Evolutionary conservation across 2,888 invertebrate species (phyloP), one percentile per base, ranked within the genome.

Genomic region (Hipparchia semele): DNA sequence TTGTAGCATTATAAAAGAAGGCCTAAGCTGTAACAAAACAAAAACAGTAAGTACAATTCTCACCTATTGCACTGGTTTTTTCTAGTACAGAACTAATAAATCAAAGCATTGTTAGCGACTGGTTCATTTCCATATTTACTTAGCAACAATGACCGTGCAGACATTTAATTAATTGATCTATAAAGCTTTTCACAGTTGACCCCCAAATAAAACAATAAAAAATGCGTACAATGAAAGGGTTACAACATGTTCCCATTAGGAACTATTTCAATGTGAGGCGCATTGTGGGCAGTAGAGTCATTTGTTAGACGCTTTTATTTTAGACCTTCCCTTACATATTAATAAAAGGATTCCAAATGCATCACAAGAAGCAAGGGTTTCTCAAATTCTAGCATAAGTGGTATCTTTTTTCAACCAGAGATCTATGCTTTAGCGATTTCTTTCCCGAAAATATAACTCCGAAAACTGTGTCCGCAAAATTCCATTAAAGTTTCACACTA

Each of bases 131-230:
- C 93, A 93, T 94, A 93, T 93, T 92, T 91, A 88, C 87, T 88
- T 84, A 87, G 84, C 84, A 88, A 93, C 93, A 92, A 92, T 91
- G 91, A 92, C 92, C 92, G 90, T 90, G 85, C 85, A 88, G 87
- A 90, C 93, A 87, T 93, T 92, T 94, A 93, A 93, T 93, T 94
- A 93, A 94, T 94, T 93, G 93, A 92, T 91, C 91, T 89, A 91
- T 91, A 92, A 93, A 91, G 87, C 91, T 89, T 90, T 91, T 89
- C 86, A 89, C 86, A 87, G 87, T 90, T 94, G 94, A 94, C 94
- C 93, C 89, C 83, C 83, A 83, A 87, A 90, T 90, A 91, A 93
- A 91, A 94, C 93, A 93, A 91, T 89, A 87, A 91, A 90, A 88
- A 85, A 83, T 81, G 82, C 81, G 84, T 83, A 86, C 81, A 87